phyloP scores from a whole-genome alignment of 2,797 vertebrate genomes.

The Xenentodon cancila region DNA sequence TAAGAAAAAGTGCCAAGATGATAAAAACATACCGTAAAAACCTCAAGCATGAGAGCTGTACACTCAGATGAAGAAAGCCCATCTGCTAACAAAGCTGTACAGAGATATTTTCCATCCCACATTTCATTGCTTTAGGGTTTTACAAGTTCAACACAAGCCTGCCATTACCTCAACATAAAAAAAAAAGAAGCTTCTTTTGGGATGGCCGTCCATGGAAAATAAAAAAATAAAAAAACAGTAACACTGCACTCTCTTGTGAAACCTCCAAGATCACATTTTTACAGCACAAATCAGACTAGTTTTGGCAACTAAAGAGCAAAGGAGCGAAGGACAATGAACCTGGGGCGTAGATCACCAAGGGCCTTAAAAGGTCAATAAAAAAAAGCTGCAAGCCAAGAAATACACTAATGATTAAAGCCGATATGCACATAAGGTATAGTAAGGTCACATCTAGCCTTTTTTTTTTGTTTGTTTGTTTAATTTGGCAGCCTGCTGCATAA shows the following conservation, averaged over 20 bases:
- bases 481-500: background rate
- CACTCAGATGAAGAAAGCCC: conserved; percentile 11
- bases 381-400: conserved; percentile 12
- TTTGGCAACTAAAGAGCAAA: background rate
- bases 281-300: conserved; percentile 25
- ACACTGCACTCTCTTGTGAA: background rate
- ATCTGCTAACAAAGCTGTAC: conserved; percentile 20
- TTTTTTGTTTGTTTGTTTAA: background rate
- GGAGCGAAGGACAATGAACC: background rate
- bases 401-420: conserved; percentile 21
- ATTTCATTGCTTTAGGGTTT: conserved; percentile 6
- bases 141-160: conserved; percentile 11
- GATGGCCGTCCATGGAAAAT: conserved; percentile 22
- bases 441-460: conserved; percentile 28
- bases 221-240: background rate
- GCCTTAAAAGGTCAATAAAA: conserved; percentile 30
- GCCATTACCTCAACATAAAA: conserved; percentile 7
- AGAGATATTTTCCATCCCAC: conserved; percentile 37
- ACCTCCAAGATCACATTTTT: conserved; percentile 34
- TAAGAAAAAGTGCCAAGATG: conserved; percentile 14
- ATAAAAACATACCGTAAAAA: background rate
- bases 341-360: conserved; percentile 11
- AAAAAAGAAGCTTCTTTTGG: background rate
- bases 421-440: conserved; percentile 17
- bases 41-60: background rate